These are phyloP conservation scores for Drosophila cardini DNA, from an alignment of 1,140 invertebrate species.

Conservation along the genomic window DNA sequence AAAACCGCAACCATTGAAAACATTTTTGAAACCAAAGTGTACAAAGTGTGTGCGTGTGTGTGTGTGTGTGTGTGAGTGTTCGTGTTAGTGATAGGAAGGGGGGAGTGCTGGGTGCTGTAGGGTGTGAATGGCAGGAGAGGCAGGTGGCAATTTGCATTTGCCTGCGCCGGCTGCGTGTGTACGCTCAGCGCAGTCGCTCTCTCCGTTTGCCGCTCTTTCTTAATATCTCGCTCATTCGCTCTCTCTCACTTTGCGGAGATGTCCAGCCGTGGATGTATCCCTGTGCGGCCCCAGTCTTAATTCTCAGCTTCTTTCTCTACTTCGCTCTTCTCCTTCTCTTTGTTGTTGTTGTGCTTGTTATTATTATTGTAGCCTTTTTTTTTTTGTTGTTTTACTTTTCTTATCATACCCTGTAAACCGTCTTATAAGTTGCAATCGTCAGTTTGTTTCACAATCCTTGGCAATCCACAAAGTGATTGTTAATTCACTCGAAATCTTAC, in stretches of 20 bases:
- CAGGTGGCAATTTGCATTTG: constrained; percentile 51
- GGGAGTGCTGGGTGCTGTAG: background rate
- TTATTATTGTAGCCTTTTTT: constrained; percentile 20
- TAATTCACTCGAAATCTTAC: no score
- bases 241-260: constrained; percentile 44
- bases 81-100: constrained; percentile 2
- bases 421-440: background rate
- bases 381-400: constrained; percentile 13
- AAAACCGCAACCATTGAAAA: constrained; percentile 4
- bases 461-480: background rate
- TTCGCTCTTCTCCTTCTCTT: background rate
- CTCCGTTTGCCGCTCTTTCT: no score
- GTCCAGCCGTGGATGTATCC: constrained; percentile 79
- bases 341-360: constrained; percentile 30
- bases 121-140: background rate
- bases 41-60: constrained; percentile 17
- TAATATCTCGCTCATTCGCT: background rate
- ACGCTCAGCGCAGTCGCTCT: constrained; percentile 43
- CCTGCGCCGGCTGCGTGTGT: constrained; percentile 50
- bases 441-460: background rate
- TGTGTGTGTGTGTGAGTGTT: constrained; percentile 17
- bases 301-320: constrained; percentile 17
- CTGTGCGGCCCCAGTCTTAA: constrained; percentile 43
- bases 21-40: constrained; percentile 2
- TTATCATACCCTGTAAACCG: constrained; percentile 18